Base-by-base conservation (phyloP, 2,888 invertebrate genomes). In the Ophion ellenae region DNA sequence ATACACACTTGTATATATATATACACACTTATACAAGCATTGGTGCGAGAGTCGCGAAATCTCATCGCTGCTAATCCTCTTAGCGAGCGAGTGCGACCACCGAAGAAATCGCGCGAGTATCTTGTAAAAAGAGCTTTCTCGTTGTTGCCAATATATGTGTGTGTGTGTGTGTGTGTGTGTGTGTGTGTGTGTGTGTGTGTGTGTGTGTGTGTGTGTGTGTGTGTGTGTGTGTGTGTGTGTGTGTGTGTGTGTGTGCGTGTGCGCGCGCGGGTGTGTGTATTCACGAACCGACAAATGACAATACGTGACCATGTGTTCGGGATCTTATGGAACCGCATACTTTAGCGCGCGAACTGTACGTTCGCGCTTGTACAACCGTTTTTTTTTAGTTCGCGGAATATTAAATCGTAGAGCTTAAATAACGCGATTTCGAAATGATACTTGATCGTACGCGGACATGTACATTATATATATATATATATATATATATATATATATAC, bases 21-120 rank as follows among this genome's bases (percentile, higher is more conserved):
- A 59, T 66, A 1, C 36, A 45, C 11, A 47, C 47, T 24, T 14
- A 24, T 24, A 24, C 1, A 66, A 20, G 20, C 47, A 20, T n/a
- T 40, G 53, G 47, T 40, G 74, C 71, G 28, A 74, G 81, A 84
- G 71, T 85, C 85, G 73, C 80, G 80, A 83, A 85, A 80, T 85
- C 83, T 80, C 85, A 57, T 80, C 71, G 77, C 47, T n/a, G 82
- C 82, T 85, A 85, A 85, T 85, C 85, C 85, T 83, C 85, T 85
- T 85, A 85, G 85, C 85, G 67, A 74, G 79, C 80, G 80, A 83
- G 80, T 70, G 81, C 81, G 78, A 81, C 74, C 63, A 63, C 40
- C 67, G 24, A 47, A 61, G 67, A 47, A 73, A 75, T 69, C 70
- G 28, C 70, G 36, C 47, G 70, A n/a, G 47, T 59, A 76, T 75